These are phyloP conservation scores for Chloromyia formosa DNA, from an alignment of 2,888 invertebrate species.

Conservation along the genomic window DNA sequence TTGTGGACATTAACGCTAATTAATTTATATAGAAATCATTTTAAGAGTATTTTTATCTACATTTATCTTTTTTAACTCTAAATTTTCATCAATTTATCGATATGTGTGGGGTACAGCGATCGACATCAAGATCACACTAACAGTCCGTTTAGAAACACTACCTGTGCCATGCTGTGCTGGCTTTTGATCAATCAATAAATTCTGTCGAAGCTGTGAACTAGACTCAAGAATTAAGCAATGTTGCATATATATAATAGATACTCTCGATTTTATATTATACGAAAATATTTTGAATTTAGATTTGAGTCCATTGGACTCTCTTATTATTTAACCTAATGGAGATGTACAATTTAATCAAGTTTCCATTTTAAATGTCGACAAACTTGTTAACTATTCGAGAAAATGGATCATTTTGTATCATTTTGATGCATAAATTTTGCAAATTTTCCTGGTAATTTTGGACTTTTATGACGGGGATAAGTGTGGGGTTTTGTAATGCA, in stretches of 20 bases:
- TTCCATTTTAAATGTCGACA: constrained; percentile 5
- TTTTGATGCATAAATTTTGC: not conserved
- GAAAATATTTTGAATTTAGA: not conserved
- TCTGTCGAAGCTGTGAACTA: not conserved
- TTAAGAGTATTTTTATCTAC: not conserved
- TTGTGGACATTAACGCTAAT: not conserved
- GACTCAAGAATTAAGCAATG: not conserved
- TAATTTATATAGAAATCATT: constrained; percentile 1
- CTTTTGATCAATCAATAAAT: not conserved
- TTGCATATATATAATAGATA: no score
- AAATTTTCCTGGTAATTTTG: constrained; percentile 5
- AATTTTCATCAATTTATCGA: no score
- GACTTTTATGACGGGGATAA: no score
- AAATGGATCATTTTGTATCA: not conserved
- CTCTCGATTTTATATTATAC: no score
- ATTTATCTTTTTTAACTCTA: not conserved
- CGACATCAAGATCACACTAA: no score
- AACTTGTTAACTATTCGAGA: not conserved
- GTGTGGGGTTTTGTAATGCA: no score
- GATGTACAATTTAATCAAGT: constrained; percentile 7
- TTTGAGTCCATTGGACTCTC: not conserved
- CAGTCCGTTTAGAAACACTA: no score
- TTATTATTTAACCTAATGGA: constrained; percentile 7
- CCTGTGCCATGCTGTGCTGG: not conserved
- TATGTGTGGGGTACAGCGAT: no score